Base-by-base conservation (phyloP, 2,113 vertebrate species). In the Nipponia nippon region DNA sequence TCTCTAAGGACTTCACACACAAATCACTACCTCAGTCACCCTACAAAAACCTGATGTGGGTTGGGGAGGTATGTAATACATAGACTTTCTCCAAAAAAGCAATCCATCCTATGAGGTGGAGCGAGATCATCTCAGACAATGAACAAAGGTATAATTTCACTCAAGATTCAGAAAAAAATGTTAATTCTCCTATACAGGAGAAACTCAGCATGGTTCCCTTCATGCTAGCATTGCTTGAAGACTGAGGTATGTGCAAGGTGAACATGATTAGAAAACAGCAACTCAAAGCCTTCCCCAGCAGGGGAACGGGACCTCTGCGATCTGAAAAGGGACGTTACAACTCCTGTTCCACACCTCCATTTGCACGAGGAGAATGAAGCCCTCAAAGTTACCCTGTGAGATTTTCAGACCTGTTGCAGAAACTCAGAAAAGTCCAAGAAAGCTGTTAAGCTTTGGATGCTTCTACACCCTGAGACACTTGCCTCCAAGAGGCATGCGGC, bases 241-340 rank as follows among this genome's bases (percentile, higher is more conserved):
- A 85, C 81, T 38, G 22, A 87, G 81, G 66, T 87, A 94, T 52
- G 80, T 81, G 96, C 92, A 95, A 97, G 96, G 76, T 82, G 88
- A 95, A 93, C 70, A 44, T 15, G n/a, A 90, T 55, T 30, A 84
- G 85, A 91, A 96, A 96, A 97, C 5, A 95, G 75, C 56, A 91
- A 92, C 92, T 97, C 90, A 93, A 92, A 96, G 96, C 72, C 67
- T 96, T 96, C 44, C 70, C 85, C 69, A 95, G 81, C 73, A 96
- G 50, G 72, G 62, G 47, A 94, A 82, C 38, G 26, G 82, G 83
- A 87, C 47, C 80, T 87, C 61, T 76, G 30, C 21, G 44, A 82
- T 76, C 36, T 67, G 32, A 83, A 59, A 56, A 38, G 18, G 14
- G 34, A 44, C 26, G 18, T 25, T 49, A 83, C 53, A 58, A 34